Evolutionary conservation across 1,140 invertebrate species (phyloP).

Genomic region (Drusus annulatus): DNA sequence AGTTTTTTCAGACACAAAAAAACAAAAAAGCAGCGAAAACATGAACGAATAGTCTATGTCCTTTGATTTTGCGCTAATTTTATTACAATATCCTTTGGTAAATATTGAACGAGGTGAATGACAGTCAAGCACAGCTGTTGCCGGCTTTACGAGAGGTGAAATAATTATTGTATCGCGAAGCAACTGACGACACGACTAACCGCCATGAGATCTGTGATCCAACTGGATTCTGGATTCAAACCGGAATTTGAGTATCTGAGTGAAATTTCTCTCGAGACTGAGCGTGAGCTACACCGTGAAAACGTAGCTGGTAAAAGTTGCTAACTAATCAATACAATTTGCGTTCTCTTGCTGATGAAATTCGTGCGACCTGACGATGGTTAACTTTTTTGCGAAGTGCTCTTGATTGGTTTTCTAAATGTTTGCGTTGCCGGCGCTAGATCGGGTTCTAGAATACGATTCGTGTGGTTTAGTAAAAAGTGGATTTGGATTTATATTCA

Average conservation of each 20-base stretch:
- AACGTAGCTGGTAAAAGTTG: neutral
- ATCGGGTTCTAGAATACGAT: constrained; percentile 17
- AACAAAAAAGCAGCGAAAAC: too few species aligned
- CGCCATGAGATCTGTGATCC: neutral
- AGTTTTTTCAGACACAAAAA: too few species aligned
- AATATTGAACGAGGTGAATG: neutral
- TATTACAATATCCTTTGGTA: too few species aligned
- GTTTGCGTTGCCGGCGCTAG: neutral
- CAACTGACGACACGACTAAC: neutral
- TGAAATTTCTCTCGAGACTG: constrained; percentile 4
- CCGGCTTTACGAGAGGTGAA: constrained; percentile 16
- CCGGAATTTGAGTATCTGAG: neutral
- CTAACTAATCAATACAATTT: too few species aligned
- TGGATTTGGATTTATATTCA: neutral
- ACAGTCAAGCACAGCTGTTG: constrained; percentile 21
- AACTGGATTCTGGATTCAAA: constrained; percentile 10
- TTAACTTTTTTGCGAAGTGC: neutral
- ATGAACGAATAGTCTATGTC: too few species aligned
- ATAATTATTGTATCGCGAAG: neutral
- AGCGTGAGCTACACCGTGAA: neutral
- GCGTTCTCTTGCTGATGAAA: too few species aligned
- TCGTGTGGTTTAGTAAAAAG: neutral
- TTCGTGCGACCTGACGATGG: too few species aligned
- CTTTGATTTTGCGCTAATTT: too few species aligned
- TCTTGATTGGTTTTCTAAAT: too few species aligned